These are phyloP conservation scores for Ceramica pisi DNA, from an alignment of 2,888 invertebrate species.

Conservation along the genomic window DNA sequence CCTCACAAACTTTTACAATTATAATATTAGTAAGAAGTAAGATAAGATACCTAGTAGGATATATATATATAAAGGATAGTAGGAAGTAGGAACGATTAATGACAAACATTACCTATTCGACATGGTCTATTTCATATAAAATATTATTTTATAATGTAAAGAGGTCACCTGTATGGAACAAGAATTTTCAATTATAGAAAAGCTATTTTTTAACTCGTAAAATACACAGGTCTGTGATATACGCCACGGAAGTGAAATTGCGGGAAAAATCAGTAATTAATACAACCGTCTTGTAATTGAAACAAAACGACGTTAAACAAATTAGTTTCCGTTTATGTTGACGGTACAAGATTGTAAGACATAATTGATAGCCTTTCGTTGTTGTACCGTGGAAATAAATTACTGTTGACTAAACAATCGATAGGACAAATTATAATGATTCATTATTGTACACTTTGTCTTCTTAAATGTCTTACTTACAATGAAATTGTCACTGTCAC, in stretches of 20 bases:
- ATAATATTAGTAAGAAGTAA: too few species aligned
- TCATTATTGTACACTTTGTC: conserved; percentile 28
- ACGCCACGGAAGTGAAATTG: not conserved
- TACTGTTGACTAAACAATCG: conserved; percentile 26
- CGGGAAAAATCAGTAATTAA: not conserved
- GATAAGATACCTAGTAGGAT: too few species aligned
- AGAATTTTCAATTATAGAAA: too few species aligned
- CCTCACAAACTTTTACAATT: too few species aligned
- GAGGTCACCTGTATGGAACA: too few species aligned
- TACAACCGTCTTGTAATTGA: conserved; percentile 6
- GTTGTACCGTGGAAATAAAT: conserved; percentile 15
- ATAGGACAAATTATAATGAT: conserved; percentile 13
- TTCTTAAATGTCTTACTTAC: conserved; percentile 8
- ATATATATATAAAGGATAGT: too few species aligned
- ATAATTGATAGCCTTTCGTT: conserved; percentile 35
- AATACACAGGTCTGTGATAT: not conserved
- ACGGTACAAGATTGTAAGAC: conserved; percentile 26
- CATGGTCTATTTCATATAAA: too few species aligned
- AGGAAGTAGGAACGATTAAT: too few species aligned
- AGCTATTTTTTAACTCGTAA: not conserved
- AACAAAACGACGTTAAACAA: conserved; percentile 3
- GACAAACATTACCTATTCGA: too few species aligned
- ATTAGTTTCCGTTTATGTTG: conserved; percentile 6
- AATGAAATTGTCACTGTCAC: conserved; percentile 2
- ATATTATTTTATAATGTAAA: too few species aligned